These are phyloP conservation scores for Mormyrus iriodes DNA, from an alignment of 2,113 vertebrate species.

Conservation along the genomic window DNA sequence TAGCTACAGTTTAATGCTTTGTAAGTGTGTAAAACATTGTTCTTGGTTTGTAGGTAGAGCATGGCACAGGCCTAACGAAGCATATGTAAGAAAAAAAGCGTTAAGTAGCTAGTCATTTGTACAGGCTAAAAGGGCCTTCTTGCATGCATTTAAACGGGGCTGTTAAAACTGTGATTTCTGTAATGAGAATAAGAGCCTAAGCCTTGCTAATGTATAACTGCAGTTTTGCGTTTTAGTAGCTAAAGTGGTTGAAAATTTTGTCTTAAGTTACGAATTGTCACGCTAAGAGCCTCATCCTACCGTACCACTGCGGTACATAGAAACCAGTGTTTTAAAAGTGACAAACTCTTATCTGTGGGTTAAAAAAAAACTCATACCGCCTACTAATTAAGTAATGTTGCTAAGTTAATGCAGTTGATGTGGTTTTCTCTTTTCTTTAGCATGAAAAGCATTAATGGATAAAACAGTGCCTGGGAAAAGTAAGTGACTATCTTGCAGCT, in stretches of 20 bases:
- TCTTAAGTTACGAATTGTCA: not conserved
- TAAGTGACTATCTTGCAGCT: slow-evolving; percentile 1
- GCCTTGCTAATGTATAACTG: not conserved
- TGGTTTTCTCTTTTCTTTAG: not conserved
- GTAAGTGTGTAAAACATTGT: not conserved
- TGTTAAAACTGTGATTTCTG: not conserved
- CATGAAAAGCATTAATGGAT: not conserved
- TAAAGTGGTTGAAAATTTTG: not conserved
- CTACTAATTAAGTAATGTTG: not conserved
- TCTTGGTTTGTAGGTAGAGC: not conserved
- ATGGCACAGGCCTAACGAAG: not conserved
- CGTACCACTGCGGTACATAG: not conserved
- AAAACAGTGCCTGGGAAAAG: slow-evolving; percentile 17
- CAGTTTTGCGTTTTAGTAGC: not conserved
- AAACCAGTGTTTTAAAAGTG: not conserved
- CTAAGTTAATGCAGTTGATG: not conserved
- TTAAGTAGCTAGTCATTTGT: not conserved
- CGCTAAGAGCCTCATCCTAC: not conserved
- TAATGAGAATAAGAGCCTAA: not conserved
- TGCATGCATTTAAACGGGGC: not conserved
- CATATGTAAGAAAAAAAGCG: not conserved
- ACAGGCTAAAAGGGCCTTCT: not conserved
- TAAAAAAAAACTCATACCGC: not conserved
- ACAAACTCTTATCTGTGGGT: not conserved
- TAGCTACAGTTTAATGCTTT: not conserved